Percentiles rank a stretch among this genome's conserved stretches.
Conservation (phyloP, 2,113 vertebrate species). For the Vidua chalybeata region DNA sequence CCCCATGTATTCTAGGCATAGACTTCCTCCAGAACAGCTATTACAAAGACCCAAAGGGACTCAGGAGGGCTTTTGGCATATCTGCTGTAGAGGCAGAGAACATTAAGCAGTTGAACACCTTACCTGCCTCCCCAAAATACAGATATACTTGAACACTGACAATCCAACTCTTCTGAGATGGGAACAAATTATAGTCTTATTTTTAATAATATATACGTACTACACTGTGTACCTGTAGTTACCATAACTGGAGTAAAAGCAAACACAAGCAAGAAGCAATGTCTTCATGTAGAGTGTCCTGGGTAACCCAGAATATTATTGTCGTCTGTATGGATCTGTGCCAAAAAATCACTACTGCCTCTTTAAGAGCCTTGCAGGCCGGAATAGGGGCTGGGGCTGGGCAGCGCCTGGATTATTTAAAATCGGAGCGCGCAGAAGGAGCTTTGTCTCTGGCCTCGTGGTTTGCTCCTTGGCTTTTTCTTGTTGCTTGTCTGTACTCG, state of each 20-base stretch:
- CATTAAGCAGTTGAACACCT: too few species aligned
- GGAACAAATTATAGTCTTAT: background rate
- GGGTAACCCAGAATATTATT: background rate
- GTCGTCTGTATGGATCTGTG: fast-evolving
- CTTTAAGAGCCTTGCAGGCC: background rate
- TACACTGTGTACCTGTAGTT: background rate
- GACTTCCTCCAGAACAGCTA: too few species aligned
- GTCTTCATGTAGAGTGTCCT: background rate
- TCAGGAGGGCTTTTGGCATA: too few species aligned
- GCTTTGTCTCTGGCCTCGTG: background rate
- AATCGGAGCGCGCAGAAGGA: fast-evolving
- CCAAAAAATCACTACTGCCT: background rate
- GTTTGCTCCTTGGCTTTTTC: background rate
- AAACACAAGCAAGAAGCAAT: background rate
- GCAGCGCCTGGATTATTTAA: too few species aligned
- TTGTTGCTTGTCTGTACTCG: background rate
- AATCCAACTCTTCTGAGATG: background rate
- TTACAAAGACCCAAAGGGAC: too few species aligned
- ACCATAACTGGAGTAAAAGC: background rate
- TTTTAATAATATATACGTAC: background rate
- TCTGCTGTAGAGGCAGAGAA: too few species aligned
- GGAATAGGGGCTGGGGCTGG: background rate
- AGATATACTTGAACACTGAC: background rate
- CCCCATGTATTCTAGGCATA: too few species aligned
- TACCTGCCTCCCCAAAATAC: background rate